Percentiles rank a stretch among this genome's conserved stretches.
These are phyloP conservation scores for Halictus quadricinctus DNA, from an alignment of 2,888 invertebrate species.

Conservation along the genomic window DNA sequence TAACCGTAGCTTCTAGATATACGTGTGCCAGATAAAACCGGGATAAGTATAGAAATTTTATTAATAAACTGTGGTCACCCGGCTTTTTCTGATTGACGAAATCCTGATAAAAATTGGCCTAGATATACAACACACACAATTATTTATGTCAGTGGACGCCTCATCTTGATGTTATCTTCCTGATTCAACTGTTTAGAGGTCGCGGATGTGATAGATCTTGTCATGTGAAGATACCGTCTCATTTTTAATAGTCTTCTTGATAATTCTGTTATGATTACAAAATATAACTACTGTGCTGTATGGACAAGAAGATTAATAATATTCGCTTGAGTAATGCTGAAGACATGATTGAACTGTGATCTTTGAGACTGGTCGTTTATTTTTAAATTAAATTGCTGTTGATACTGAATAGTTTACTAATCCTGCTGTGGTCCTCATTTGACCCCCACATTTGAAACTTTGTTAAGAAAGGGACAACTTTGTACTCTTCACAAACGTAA, in stretches of 20 bases:
- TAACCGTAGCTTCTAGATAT: neutral
- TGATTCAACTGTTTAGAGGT: neutral
- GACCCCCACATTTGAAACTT: too few relatives aligned
- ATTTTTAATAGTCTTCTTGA: neutral
- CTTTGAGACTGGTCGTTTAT: too few relatives aligned
- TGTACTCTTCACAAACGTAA: too few relatives aligned
- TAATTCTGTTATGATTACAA: constrained; percentile 1
- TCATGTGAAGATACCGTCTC: neutral
- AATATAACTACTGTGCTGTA: neutral
- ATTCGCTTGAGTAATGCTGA: neutral
- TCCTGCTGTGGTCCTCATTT: too few relatives aligned
- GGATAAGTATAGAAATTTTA: neutral
- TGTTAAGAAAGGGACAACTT: too few relatives aligned
- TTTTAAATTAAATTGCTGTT: too few relatives aligned
- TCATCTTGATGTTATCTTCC: neutral
- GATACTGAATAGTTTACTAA: neutral
- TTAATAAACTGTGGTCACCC: neutral
- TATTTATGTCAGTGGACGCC: neutral
- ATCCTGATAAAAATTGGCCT: neutral
- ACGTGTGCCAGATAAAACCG: neutral
- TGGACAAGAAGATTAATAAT: neutral
- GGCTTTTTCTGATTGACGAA: neutral
- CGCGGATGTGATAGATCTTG: neutral
- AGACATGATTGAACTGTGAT: neutral
- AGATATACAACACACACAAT: neutral